Evolutionary conservation across 2,113 vertebrate genomes (phyloP).

Genomic region (Callorhinus ursinus): DNA sequence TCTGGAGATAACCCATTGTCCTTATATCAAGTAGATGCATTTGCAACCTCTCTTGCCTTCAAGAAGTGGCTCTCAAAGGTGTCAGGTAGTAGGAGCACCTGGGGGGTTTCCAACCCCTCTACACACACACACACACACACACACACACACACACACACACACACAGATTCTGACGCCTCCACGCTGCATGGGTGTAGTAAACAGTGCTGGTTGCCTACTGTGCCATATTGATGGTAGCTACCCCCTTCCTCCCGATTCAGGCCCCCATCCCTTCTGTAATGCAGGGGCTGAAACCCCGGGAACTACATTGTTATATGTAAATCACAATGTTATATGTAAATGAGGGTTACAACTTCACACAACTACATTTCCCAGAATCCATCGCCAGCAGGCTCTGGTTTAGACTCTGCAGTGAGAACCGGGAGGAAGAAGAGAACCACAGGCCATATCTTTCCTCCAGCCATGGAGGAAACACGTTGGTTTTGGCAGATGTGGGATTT

Average conservation of each 20-base stretch:
- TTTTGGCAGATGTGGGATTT: not conserved
- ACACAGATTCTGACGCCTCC: not conserved
- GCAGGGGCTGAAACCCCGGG: not conserved
- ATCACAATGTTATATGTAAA: no score
- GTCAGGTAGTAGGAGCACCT: rapidly evolving
- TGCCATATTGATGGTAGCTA: not conserved
- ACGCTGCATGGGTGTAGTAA: not conserved
- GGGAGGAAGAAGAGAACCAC: not conserved
- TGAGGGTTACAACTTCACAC: no score
- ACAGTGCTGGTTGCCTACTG: not conserved
- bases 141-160: no score
- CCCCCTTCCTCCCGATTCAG: no score
- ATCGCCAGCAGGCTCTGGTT: not conserved
- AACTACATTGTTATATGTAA: not conserved
- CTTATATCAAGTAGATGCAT: not conserved
- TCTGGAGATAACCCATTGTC: not conserved
- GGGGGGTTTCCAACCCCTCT: not conserved
- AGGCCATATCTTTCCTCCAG: not conserved
- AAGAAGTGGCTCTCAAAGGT: not conserved
- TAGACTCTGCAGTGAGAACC: not conserved
- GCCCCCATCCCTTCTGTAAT: not conserved
- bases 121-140: no score
- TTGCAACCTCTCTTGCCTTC: not conserved
- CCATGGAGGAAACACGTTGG: not conserved
- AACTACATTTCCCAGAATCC: not conserved